Base-by-base conservation (phyloP, 2,113 vertebrate species). In the Seriola dumerili region DNA sequence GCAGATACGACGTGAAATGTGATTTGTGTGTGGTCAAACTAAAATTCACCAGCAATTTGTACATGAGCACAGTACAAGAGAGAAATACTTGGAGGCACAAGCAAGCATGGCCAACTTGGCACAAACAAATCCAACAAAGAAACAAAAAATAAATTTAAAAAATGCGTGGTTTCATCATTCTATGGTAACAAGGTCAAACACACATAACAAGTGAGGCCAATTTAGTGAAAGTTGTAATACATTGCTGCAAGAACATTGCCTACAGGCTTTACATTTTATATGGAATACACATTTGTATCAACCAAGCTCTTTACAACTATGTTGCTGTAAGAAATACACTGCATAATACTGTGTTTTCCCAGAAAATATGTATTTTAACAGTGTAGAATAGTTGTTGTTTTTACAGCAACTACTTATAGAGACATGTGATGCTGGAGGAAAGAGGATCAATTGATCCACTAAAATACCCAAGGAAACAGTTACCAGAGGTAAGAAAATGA, bases 1-100 rank as follows among this genome's bases (percentile, higher is more conserved):
- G 40, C 67, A 71, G 76, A 79, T 44, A 34, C 48, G 25, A 63
- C 77, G 52, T 50, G 50, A 72, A 46, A 71, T 23, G 34, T 19
- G 14, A 29, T 25, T 2, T 19, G 74, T 19, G 16, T 21, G 9
- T 12, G 71, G 46, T 17, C 25, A 16, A 46, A 73, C 29, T 52
- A 25, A 67, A 44, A 59, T 52, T 72, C 7, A 17, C 55, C 4
- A 0, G 59, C 52, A n/a, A 76, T 81, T 79, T 81, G 78, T 44
- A 23, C 40, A 72, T 25, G 63, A 59, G n/a, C 13, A 38, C 58
- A 29, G 29, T 29, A 13, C 2, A 46, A 1, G 29, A 48, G 50
- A 9, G 42, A 66, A 38, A 52, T 10, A 25, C 19, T 25, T 29
- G 32, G 40, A 23, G 58, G 7, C 13, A 57, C 8, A 69, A 62